Percentiles rank a stretch among this genome's conserved stretches.
These are phyloP conservation scores for Sebastes schlegelii DNA, from an alignment of 2,113 vertebrate species.

Conservation along the genomic window DNA sequence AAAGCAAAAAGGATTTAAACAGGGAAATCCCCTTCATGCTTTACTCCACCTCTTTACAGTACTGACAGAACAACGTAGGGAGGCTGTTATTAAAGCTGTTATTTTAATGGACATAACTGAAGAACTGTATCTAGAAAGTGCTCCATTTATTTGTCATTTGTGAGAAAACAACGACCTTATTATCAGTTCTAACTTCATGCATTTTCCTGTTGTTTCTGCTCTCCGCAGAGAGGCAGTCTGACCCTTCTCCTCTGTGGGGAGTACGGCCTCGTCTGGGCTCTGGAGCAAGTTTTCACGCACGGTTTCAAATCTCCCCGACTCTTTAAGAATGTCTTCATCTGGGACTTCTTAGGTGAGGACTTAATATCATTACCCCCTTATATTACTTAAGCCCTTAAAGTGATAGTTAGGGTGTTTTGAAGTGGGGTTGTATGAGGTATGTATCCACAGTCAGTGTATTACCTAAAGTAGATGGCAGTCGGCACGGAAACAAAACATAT, in stretches of 20 bases:
- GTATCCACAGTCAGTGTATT: too few species aligned
- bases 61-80: slow-evolving; percentile 4
- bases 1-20: slow-evolving; percentile 40
- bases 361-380: not conserved
- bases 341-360: slow-evolving; percentile 94
- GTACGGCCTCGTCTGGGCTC: slow-evolving; percentile 94
- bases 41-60: slow-evolving; percentile 18
- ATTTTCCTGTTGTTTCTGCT: slow-evolving; percentile 23
- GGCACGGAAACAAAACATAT: too few species aligned
- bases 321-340: slow-evolving; percentile 99
- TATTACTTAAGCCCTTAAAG: not conserved
- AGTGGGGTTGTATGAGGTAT: too few species aligned
- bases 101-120: not conserved
- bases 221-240: slow-evolving; percentile 90
- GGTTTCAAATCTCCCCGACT: slow-evolving; percentile 97
- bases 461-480: too few species aligned
- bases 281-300: slow-evolving; percentile 98
- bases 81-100: not conserved
- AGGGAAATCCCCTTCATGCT: slow-evolving; percentile 48
- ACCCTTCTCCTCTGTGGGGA: slow-evolving; percentile 96
- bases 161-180: not conserved
- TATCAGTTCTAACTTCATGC: not conserved
- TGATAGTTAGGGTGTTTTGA: too few species aligned
- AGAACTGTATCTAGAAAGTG: not conserved
- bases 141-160: slow-evolving; percentile 1